These are phyloP conservation scores for Darevskia mixta DNA, from an alignment of 2,797 vertebrate species.

Conservation along the genomic window DNA sequence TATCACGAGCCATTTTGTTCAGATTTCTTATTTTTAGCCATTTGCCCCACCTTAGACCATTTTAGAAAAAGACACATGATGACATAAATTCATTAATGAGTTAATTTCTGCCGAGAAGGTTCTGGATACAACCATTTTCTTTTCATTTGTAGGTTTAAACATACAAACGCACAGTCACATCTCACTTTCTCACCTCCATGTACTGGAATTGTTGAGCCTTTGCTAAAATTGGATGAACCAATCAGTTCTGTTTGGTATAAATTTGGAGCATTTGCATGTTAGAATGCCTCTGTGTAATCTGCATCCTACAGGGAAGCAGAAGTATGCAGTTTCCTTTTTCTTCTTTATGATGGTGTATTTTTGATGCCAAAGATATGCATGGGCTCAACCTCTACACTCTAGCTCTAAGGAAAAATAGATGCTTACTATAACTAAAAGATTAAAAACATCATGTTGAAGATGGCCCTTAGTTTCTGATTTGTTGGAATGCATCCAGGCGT, in stretches of 20 bases:
- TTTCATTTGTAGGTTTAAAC: not conserved
- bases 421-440: not conserved
- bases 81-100: not conserved
- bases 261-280: not conserved
- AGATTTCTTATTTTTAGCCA: not conserved
- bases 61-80: not conserved
- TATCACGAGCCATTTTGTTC: not conserved
- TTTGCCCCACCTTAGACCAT: not conserved
- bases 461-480: not conserved
- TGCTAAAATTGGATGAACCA: not conserved
- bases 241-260: not conserved
- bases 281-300: not conserved
- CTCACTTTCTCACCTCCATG: not conserved
- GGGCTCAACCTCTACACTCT: not conserved
- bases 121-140: not conserved
- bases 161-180: not conserved
- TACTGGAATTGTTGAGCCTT: not conserved
- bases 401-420: not conserved
- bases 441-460: not conserved
- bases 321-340: not conserved
- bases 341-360: not conserved
- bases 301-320: not conserved
- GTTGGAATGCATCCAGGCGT: not conserved
- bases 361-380: not conserved
- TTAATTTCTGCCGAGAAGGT: not conserved